Evolutionary conservation across 2,797 vertebrate species (phyloP).

Genomic region (Sciaenops ocellatus): DNA sequence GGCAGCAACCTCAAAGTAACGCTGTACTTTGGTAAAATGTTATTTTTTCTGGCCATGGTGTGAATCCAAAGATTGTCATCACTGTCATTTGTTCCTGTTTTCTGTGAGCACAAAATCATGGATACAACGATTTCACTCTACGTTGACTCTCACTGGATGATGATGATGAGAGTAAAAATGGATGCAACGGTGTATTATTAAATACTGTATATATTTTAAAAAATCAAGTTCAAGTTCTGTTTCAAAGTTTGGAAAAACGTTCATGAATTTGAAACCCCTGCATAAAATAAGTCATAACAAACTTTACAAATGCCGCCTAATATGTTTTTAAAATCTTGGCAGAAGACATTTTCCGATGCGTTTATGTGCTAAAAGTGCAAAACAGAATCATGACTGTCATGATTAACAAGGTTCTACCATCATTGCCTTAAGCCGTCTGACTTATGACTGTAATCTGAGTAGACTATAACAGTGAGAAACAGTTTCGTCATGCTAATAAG

Average conservation of each 20-base stretch:
- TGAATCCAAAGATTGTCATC: conserved; percentile 50
- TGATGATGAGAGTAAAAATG: conserved; percentile 17
- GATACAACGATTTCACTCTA: conserved; percentile 6
- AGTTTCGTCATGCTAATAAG: conserved; percentile 44
- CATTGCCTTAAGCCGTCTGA: conserved; percentile 17
- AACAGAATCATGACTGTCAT: conserved; percentile 13
- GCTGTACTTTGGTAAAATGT: conserved; percentile 25
- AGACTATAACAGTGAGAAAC: conserved; percentile 42
- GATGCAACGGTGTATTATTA: background rate
- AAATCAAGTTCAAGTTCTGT: background rate
- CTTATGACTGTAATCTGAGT: conserved; percentile 40
- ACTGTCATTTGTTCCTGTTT: conserved; percentile 40
- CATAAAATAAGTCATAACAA: background rate
- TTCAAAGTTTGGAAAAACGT: background rate
- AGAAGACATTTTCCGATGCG: conserved; percentile 1
- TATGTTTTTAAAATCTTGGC: conserved; percentile 9
- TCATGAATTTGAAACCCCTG: conserved; percentile 1
- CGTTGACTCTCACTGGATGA: conserved; percentile 11
- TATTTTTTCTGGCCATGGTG: conserved; percentile 45
- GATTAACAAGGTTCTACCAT: conserved; percentile 14
- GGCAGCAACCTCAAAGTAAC: conserved; percentile 52
- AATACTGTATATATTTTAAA: background rate
- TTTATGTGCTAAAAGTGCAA: conserved; percentile 6
- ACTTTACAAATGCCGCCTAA: background rate
- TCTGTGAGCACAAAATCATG: conserved; percentile 21